Evolutionary conservation across 1,140 invertebrate genomes (phyloP).

Genomic region (Drosophila neocordata): DNA sequence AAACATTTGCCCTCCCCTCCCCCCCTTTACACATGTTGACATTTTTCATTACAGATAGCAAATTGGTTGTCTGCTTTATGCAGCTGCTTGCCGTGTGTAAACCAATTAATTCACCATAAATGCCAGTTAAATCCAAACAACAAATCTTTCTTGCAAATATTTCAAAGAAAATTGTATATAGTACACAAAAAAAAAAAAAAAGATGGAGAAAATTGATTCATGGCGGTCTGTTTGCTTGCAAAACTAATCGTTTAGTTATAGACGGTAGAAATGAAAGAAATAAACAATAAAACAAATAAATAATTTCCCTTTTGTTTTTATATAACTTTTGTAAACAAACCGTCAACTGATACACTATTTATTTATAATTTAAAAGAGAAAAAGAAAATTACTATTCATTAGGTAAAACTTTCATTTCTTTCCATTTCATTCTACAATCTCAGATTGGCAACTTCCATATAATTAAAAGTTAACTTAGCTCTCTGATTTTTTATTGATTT

Average conservation of each 20-base stretch:
- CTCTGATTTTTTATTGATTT: slow-evolving; percentile 16
- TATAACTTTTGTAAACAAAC: too few relatives aligned
- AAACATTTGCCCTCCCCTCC: slow-evolving; percentile 1
- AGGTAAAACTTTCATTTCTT: not conserved
- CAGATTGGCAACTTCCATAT: not conserved
- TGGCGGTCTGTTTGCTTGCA: not conserved
- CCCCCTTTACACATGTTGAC: slow-evolving; percentile 50
- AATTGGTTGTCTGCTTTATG: slow-evolving; percentile 62
- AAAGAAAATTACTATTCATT: too few relatives aligned
- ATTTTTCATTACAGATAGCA: slow-evolving; percentile 75
- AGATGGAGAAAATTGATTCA: not conserved
- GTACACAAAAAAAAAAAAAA: not conserved
- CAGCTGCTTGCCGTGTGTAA: slow-evolving; percentile 50
- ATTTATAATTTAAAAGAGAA: too few relatives aligned
- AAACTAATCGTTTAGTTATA: too few relatives aligned
- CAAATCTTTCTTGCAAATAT: not conserved
- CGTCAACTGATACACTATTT: too few relatives aligned
- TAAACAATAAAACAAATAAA: too few relatives aligned
- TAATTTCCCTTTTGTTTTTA: too few relatives aligned
- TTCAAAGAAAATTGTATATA: slow-evolving; percentile 4
- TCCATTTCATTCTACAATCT: not conserved
- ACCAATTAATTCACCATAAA: slow-evolving; percentile 46
- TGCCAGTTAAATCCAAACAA: slow-evolving; percentile 15
- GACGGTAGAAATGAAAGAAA: too few relatives aligned
- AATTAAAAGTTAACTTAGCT: slow-evolving; percentile 1